Conservation (phyloP, 2,888 invertebrate genomes). For the Calameuta idolon region DNA sequence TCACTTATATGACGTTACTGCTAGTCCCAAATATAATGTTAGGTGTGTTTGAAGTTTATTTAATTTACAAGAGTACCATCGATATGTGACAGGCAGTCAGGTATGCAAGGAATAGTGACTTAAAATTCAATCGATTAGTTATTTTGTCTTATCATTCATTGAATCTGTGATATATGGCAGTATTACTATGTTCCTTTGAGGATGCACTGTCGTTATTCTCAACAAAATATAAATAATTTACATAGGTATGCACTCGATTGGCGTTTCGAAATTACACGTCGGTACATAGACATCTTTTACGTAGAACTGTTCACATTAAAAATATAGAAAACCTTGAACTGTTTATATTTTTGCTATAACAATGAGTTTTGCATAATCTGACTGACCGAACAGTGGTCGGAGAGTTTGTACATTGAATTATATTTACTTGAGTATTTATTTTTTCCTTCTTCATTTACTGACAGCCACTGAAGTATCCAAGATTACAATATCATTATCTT, state of each 20-base stretch:
- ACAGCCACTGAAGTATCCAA: neutral
- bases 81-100: conserved; percentile 15
- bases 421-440: neutral
- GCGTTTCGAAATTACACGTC: neutral
- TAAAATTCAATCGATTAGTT: neutral
- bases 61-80: conserved; percentile 19
- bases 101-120: neutral
- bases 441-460: neutral
- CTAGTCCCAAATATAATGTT: neutral
- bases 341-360: neutral
- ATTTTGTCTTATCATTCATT: neutral
- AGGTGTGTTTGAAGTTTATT: neutral
- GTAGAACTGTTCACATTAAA: neutral
- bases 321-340: neutral
- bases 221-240: neutral
- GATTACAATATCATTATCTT: neutral
- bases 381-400: neutral
- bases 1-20: neutral
- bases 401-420: neutral
- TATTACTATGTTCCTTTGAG: neutral
- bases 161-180: neutral
- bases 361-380: neutral
- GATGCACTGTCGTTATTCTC: neutral
- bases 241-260: neutral
- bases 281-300: neutral